phyloP scores from a whole-genome alignment of 1,140 invertebrate genomes.

The Meteorus sp. region DNA sequence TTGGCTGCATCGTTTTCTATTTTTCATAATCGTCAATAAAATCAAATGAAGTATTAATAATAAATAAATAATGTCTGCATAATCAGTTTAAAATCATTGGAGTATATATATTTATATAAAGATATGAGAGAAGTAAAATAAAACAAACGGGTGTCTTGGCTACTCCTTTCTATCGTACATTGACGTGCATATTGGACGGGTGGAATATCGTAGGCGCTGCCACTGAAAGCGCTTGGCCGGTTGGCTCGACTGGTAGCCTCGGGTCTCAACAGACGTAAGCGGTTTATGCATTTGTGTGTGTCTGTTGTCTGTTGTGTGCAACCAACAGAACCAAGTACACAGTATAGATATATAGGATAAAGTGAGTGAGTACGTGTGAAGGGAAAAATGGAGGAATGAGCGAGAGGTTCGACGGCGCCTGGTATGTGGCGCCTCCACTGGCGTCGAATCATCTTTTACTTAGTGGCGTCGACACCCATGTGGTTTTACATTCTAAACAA shows the following conservation, averaged over 20 bases:
- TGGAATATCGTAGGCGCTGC: constrained; percentile 17
- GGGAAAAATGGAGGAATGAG: constrained; percentile 17
- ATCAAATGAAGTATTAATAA: too few species aligned
- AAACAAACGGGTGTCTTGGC: neutral
- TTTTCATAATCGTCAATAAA: too few species aligned
- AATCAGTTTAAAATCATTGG: too few species aligned
- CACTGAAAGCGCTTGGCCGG: constrained; percentile 11
- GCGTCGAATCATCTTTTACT: constrained; percentile 52
- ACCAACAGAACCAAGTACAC: too few species aligned
- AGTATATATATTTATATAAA: constrained; percentile 6
- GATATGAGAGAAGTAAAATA: neutral
- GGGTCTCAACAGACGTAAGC: constrained; percentile 8
- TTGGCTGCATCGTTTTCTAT: too few species aligned
- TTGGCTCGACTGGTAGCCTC: constrained; percentile 11
- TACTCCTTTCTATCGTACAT: constrained; percentile 19
- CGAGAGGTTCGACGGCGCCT: constrained; percentile 50
- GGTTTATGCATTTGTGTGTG: too few species aligned
- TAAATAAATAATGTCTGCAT: too few species aligned
- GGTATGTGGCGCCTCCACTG: constrained; percentile 56
- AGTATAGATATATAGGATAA: too few species aligned
- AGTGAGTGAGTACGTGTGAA: constrained; percentile 5
- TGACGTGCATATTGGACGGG: constrained; percentile 16
- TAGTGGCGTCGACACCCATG: constrained; percentile 35
- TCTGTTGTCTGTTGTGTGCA: too few species aligned
- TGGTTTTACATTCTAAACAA: constrained; percentile 13